Conservation (phyloP, 2,888 invertebrate species). For the Hedya salicella region DNA sequence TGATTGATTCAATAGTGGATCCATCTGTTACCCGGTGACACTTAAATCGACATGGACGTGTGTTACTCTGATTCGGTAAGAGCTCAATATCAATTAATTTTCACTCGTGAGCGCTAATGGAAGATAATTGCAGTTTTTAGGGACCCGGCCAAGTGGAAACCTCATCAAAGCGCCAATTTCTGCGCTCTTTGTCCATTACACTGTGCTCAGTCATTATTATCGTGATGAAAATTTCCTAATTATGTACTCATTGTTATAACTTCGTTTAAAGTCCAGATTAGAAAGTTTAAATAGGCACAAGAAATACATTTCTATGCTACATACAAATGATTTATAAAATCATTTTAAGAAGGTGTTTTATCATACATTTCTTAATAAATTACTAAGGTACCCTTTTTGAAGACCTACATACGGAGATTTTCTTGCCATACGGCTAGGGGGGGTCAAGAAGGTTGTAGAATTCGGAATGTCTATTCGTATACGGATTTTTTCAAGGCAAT, state of each 20-base stretch:
- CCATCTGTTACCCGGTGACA: slow-evolving; percentile 19
- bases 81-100: slow-evolving; percentile 38
- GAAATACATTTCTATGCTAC: no score
- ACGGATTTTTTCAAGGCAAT: no score
- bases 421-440: no score
- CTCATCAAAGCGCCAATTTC: slow-evolving; percentile 36
- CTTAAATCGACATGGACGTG: slow-evolving; percentile 25
- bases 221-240: slow-evolving; percentile 29
- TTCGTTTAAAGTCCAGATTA: slow-evolving; percentile 16
- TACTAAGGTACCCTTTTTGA: no score
- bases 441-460: no score
- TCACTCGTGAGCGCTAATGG: slow-evolving; percentile 33
- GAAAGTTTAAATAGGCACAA: not conserved
- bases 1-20: slow-evolving; percentile 27
- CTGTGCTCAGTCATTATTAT: slow-evolving; percentile 23
- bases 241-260: slow-evolving; percentile 29
- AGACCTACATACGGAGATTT: no score
- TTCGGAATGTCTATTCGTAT: no score
- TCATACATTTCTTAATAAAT: no score
- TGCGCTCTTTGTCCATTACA: slow-evolving; percentile 26
- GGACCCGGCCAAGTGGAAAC: slow-evolving; percentile 25
- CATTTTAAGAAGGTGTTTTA: no score
- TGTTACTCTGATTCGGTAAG: slow-evolving; percentile 23
- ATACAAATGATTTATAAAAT: no score
- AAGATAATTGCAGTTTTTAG: slow-evolving; percentile 42